Conservation (phyloP, 2,113 vertebrate genomes). For the Oceanodroma tethys region DNA sequence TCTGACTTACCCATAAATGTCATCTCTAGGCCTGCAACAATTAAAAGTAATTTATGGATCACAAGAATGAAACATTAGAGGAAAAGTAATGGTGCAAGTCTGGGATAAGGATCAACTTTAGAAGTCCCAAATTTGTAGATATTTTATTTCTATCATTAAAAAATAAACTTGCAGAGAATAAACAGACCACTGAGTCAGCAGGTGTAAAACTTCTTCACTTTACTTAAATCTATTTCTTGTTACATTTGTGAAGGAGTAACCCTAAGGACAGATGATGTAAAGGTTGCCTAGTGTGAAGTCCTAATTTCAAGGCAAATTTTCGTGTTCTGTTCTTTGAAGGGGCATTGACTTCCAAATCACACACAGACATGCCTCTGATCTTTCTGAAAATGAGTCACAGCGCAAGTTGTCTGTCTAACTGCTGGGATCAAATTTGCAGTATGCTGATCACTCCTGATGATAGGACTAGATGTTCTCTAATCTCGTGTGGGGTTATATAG, state of each 20-base stretch:
- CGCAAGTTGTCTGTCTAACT: neutral
- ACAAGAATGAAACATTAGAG: neutral
- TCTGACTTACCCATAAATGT: neutral
- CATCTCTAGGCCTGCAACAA: neutral
- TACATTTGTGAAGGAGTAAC: neutral
- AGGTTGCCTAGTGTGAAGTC: neutral
- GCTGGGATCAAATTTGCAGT: neutral
- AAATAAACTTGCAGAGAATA: neutral
- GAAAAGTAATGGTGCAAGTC: neutral
- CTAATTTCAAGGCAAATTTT: neutral
- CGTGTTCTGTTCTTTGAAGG: neutral
- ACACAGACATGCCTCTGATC: neutral
- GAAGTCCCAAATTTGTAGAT: neutral
- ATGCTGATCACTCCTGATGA: neutral
- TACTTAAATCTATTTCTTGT: neutral
- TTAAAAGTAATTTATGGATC: neutral
- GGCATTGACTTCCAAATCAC: neutral
- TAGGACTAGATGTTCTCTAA: neutral
- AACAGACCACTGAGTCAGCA: neutral
- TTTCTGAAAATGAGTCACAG: neutral
- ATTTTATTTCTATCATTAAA: neutral
- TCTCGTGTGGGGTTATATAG: neutral
- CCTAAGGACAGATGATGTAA: neutral
- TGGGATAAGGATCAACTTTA: neutral
- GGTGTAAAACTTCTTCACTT: neutral